Evolutionary conservation across 2,797 vertebrate species (phyloP), one percentile per base, ranked within the genome.

Genomic region (Prunella strophiata): DNA sequence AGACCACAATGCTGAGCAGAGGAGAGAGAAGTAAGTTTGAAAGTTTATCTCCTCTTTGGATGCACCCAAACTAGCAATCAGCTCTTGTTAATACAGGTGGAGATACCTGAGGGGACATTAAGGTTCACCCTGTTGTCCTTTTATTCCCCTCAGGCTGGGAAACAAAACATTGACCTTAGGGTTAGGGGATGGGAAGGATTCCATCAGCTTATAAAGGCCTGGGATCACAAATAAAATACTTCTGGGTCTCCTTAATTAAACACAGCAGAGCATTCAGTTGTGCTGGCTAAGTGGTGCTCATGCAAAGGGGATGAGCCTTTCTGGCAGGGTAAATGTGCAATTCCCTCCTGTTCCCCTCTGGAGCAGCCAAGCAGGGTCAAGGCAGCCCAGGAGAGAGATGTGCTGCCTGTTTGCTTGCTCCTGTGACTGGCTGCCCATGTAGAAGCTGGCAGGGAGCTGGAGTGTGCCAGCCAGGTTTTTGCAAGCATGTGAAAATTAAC

Each of bases 401-500:
- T 58, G 58, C 76, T 92, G 89, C 51, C 50, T 81, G 10, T 58
- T 54, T 73, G 58, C 43, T 47, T 26, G 47, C 79, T 75, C 40
- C 73, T 42, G 52, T 16, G 63, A 51, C 82, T 88, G 82, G 40
- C 88, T 88, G 76, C 88, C 89, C 63, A 2, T 87, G 79, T 2
- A 58, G 59, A 93, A 58, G 71, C 76, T 92, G 93, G 91, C 85
- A 93, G 88, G 71, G 34, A 91, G 79, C 63, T 42, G 38, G 20
- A 77, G 52, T 58, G 38, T 87, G 83, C 59, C 76, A 68, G 85
- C 51, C 91, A 93, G 93, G 55, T 25, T 85, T 95, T 76, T 91
- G 70, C 55, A 89, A 75, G 62, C 45, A 45, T 76, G 55, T 65
- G 91, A 80, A 93, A 96, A 96, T 93, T 78, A 93, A 54, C 62